Evolutionary conservation across 2,888 invertebrate species (phyloP).

Genomic region (Hypolimnas misippus): DNA sequence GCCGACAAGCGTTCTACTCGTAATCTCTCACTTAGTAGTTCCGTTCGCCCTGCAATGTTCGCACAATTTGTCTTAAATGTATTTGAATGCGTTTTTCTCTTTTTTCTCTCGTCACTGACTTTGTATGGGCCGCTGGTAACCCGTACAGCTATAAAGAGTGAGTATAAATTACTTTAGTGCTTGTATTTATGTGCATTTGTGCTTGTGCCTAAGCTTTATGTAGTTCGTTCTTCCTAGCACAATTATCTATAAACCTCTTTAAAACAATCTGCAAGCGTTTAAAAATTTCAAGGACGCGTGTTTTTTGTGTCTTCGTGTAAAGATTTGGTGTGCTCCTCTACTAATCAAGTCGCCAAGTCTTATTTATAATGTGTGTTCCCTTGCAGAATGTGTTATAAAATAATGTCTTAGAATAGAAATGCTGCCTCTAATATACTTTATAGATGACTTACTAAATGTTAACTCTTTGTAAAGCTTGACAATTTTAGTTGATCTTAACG

Average conservation of each 20-base stretch:
- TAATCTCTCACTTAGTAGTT: slow-evolving; percentile 84
- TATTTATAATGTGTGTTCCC: slow-evolving; percentile 63
- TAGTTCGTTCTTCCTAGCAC: slow-evolving; percentile 77
- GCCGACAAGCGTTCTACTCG: slow-evolving; percentile 83
- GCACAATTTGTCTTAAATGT: slow-evolving; percentile 84
- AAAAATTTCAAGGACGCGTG: slow-evolving; percentile 61
- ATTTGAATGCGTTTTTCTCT: slow-evolving; percentile 85
- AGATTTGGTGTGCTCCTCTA: slow-evolving; percentile 68
- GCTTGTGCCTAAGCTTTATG: slow-evolving; percentile 80
- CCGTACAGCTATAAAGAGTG: slow-evolving; percentile 87
- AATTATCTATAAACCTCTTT: slow-evolving; percentile 56
- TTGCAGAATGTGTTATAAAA: slow-evolving; percentile 74
- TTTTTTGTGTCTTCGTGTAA: slow-evolving; percentile 56
- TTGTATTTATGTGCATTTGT: slow-evolving; percentile 80
- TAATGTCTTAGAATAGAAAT: slow-evolving; percentile 66
- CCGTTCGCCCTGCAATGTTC: slow-evolving; percentile 85
- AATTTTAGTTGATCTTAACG: slow-evolving; percentile 80
- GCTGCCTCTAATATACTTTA: slow-evolving; percentile 72
- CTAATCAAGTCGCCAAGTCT: slow-evolving; percentile 36
- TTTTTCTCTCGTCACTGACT: slow-evolving; percentile 87
- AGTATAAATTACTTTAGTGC: slow-evolving; percentile 87
- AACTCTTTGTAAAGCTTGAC: slow-evolving; percentile 80
- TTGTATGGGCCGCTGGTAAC: slow-evolving; percentile 88
- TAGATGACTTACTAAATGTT: slow-evolving; percentile 75
- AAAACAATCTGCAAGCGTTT: slow-evolving; percentile 81